These are phyloP conservation scores for Boloria euphrosyne DNA, from an alignment of 2,888 invertebrate species.

Conservation along the genomic window DNA sequence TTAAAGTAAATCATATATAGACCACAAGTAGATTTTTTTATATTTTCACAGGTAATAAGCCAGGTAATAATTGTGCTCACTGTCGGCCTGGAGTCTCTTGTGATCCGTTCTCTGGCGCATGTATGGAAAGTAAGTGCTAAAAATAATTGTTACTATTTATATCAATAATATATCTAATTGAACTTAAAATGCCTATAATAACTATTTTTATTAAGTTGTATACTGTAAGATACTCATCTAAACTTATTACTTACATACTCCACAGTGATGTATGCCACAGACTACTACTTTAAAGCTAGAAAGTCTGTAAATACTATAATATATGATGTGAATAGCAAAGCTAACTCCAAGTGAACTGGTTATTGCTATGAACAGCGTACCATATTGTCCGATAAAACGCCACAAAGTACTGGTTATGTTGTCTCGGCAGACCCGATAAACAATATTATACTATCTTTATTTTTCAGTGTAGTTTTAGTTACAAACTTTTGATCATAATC, in stretches of 20 bases:
- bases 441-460: constrained; percentile 43
- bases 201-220: constrained; percentile 33
- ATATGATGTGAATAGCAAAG: constrained; percentile 74
- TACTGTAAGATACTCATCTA: constrained; percentile 30
- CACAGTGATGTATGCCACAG: constrained; percentile 42
- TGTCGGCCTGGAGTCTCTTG: constrained; percentile 90
- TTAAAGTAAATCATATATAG: not conserved
- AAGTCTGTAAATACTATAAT: constrained; percentile 54
- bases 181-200: constrained; percentile 28
- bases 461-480: constrained; percentile 38
- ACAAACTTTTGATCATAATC: constrained; percentile 26
- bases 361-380: constrained; percentile 73
- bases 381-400: constrained; percentile 81
- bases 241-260: constrained; percentile 38
- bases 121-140: constrained; percentile 88
- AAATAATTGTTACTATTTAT: constrained; percentile 2
- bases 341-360: constrained; percentile 82
- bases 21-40: not conserved
- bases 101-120: constrained; percentile 90
- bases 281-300: constrained; percentile 62
- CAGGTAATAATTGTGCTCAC: constrained; percentile 84
- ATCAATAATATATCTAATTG: constrained; percentile 17
- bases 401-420: constrained; percentile 77
- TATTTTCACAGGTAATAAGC: constrained; percentile 47
- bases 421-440: constrained; percentile 77